These are phyloP conservation scores for Andrena cerasifolii DNA, from an alignment of 1,140 invertebrate species.

Conservation along the genomic window DNA sequence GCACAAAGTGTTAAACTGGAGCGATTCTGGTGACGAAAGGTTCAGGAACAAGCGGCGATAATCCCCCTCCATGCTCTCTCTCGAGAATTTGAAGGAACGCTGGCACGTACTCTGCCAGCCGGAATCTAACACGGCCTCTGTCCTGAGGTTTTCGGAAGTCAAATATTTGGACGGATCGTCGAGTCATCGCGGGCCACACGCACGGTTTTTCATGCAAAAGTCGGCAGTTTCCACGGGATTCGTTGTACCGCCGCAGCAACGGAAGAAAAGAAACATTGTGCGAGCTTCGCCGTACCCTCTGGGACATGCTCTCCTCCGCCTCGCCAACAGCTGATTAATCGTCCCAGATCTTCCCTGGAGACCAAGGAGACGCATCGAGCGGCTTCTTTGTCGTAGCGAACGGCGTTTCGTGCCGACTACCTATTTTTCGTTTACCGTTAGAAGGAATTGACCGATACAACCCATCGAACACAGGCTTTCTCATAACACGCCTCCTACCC, in stretches of 20 bases:
- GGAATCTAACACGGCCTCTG: slow-evolving; percentile 13
- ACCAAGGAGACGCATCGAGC: slow-evolving; percentile 76
- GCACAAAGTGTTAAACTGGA: not conserved
- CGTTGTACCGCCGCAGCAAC: slow-evolving; percentile 53
- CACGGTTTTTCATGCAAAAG: slow-evolving; percentile 55
- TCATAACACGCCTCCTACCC: slow-evolving; percentile 30
- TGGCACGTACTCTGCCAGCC: slow-evolving; percentile 26
- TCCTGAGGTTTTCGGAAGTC: slow-evolving; percentile 46
- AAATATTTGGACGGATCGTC: slow-evolving; percentile 78
- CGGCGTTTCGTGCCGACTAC: slow-evolving; percentile 72
- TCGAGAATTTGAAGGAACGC: slow-evolving; percentile 51
- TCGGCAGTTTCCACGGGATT: slow-evolving; percentile 70
- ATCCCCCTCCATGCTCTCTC: slow-evolving; percentile 29
- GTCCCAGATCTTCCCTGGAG: slow-evolving; percentile 77
- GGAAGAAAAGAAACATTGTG: slow-evolving; percentile 77
- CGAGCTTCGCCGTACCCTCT: slow-evolving; percentile 73
- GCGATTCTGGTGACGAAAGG: not conserved
- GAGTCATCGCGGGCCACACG: slow-evolving; percentile 72
- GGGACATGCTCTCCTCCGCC: slow-evolving; percentile 79
- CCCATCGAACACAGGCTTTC: slow-evolving; percentile 33
- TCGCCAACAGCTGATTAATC: slow-evolving; percentile 83
- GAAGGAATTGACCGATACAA: slow-evolving; percentile 53
- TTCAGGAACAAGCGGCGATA: slow-evolving; percentile 19
- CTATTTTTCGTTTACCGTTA: slow-evolving; percentile 74
- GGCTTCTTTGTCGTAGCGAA: slow-evolving; percentile 79